phyloP scores from a whole-genome alignment of 2,888 invertebrate species.

The Parapristionchus giblindavisi region DNA sequence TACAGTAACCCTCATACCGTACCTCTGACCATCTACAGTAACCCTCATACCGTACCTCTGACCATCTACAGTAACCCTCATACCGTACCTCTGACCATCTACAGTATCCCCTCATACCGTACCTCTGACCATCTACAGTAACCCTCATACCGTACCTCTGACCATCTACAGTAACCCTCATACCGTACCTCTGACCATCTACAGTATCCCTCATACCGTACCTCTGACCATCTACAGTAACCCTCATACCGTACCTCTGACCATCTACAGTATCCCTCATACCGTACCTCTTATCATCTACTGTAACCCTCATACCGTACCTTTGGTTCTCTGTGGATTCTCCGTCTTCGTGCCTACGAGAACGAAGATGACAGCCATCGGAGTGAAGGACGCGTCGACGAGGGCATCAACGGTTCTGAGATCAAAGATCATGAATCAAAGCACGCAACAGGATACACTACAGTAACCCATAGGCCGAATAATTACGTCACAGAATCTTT shows the following conservation, averaged over 20 bases:
- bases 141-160: neutral
- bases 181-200: neutral
- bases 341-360: neutral
- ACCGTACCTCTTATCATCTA: neutral
- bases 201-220: neutral
- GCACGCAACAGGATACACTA: neutral
- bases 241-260: neutral
- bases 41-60: too few relatives aligned
- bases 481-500: too few relatives aligned
- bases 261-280: neutral
- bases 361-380: slow-evolving; percentile 27
- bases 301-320: neutral
- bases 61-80: too few relatives aligned
- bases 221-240: neutral
- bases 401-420: slow-evolving; percentile 33
- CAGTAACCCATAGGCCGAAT: too few relatives aligned
- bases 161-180: neutral
- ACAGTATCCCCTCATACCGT: too few relatives aligned
- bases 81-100: too few relatives aligned
- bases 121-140: neutral
- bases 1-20: too few relatives aligned
- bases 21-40: too few relatives aligned
- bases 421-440: neutral
- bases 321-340: slow-evolving; percentile 22
- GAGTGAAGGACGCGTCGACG: slow-evolving; percentile 26